A percentile compares a stretch with the other conserved stretches of the same genome.
Conservation (phyloP, 2,888 invertebrate species). For the Perdita meconis region DNA sequence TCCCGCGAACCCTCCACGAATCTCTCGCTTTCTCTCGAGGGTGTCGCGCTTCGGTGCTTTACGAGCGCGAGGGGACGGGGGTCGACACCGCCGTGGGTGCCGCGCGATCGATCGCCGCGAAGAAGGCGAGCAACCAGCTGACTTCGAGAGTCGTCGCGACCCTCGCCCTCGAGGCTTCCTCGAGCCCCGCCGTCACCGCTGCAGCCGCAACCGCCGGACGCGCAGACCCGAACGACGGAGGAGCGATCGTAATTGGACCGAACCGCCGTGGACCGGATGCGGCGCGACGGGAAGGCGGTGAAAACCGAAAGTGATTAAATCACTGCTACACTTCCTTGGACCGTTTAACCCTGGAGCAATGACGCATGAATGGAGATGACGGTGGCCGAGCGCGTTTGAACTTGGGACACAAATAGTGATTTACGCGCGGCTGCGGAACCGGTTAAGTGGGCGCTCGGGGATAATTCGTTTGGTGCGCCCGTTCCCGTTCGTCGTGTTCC, state of each 20-base stretch:
- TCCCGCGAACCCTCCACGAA: not conserved
- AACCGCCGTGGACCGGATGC: slow-evolving; percentile 38
- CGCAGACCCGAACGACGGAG: slow-evolving; percentile 17
- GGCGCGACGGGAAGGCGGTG: slow-evolving; percentile 29
- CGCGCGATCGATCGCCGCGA: slow-evolving; percentile 38
- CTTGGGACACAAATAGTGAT: slow-evolving; percentile 48
- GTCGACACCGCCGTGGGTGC: slow-evolving; percentile 17
- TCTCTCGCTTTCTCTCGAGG: slow-evolving; percentile 14
- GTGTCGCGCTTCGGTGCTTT: no score
- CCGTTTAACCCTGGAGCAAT: slow-evolving; percentile 70
- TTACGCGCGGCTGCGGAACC: slow-evolving; percentile 31
- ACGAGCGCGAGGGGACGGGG: no score
- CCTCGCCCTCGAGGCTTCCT: not conserved
- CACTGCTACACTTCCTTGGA: slow-evolving; percentile 66
- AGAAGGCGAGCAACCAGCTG: slow-evolving; percentile 8
- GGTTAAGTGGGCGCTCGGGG: slow-evolving; percentile 32
- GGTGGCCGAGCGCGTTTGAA: slow-evolving; percentile 41
- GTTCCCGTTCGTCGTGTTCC: slow-evolving; percentile 5
- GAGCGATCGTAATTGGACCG: slow-evolving; percentile 44
- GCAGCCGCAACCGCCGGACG: no score
- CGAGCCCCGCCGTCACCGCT: not conserved
- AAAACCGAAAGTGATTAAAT: slow-evolving; percentile 66
- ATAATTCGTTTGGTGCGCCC: slow-evolving; percentile 13
- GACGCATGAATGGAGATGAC: slow-evolving; percentile 63
- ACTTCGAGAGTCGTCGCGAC: not conserved